Evolutionary conservation across 2,113 vertebrate species (phyloP), one percentile per base, ranked within the genome.

Genomic region (Petrocephalus microphthalmus): DNA sequence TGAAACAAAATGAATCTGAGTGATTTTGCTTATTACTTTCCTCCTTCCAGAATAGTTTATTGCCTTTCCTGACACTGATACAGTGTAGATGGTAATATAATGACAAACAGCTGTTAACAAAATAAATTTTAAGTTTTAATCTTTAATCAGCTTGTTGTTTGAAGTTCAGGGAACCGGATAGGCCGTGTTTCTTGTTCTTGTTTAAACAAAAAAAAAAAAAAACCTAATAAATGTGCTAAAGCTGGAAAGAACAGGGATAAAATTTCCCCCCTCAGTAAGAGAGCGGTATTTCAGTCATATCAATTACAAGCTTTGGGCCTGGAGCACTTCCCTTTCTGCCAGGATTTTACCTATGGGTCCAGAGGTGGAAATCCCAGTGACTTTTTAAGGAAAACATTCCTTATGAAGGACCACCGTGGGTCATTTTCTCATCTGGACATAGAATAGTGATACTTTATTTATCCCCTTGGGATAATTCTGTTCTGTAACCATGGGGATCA

Each of bases 111-210:
- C n/a, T 85, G 84, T 52, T 53, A 54, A 5, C 49, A 85, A 85
- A 85, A 93, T 90, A 54, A 56, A 93, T 90, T 89, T 89, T 88
- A 92, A 86, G 88, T 88, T 85, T 89, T 60, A 90, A 88, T 42
- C 6, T 89, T 86, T 57, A 88, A 90, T 86, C 89, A 88, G 86
- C 87, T 17, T 49, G 54, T 89, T 92, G 88, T 92, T 90, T 92
- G 88, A 90, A 91, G 88, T 88, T 0, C 13, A 71, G n/a, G 19
- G 51, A 42, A 82, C 86, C 88, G 53, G 64, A n/a, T 52, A 51
- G 87, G 87, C 25, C 52, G 33, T 15, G 84, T 85, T 85, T 85
- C 49, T 85, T 85, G 19, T 56, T 25, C 52, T 83, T 83, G 29
- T 81, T 81, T 81, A 84, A 51, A 52, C n/a, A 29, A 54, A 56